These are phyloP conservation scores for Nicator chloris DNA, from an alignment of 2,113 vertebrate genomes.

Conservation along the genomic window DNA sequence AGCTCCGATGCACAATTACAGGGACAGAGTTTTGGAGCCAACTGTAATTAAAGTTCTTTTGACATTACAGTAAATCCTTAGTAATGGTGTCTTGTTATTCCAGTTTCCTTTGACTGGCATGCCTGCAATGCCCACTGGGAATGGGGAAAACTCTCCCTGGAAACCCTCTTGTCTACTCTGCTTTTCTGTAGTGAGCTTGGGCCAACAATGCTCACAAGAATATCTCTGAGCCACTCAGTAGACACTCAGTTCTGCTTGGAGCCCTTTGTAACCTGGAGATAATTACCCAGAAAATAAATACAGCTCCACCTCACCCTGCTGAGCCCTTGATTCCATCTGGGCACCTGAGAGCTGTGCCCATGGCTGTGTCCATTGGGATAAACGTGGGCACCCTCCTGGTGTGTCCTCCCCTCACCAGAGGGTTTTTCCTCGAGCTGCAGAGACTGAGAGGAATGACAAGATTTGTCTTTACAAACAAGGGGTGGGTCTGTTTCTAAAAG, in stretches of 20 bases:
- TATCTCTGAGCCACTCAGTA: neutral
- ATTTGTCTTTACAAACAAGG: too few species aligned
- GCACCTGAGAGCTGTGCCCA: neutral
- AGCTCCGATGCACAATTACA: neutral
- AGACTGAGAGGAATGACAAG: too few species aligned
- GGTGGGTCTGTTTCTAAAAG: too few species aligned
- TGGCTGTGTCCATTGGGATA: accelerated
- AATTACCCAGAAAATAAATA: neutral
- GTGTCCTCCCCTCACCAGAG: neutral
- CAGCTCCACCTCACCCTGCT: neutral
- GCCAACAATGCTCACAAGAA: neutral
- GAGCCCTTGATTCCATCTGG: neutral
- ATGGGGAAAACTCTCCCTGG: neutral
- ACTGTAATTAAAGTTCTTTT: neutral
- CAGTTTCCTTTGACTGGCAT: neutral
- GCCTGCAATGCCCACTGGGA: neutral
- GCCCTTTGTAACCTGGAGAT: neutral
- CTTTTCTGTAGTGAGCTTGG: neutral
- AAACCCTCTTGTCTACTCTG: neutral
- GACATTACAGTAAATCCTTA: neutral
- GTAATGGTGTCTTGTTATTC: neutral
- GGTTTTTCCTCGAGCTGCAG: neutral
- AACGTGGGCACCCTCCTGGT: accelerated
- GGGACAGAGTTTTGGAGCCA: neutral
- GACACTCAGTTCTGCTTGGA: neutral